Evolutionary conservation across 2,797 vertebrate genomes (phyloP).

Genomic region (Enteromius paludinosus): DNA sequence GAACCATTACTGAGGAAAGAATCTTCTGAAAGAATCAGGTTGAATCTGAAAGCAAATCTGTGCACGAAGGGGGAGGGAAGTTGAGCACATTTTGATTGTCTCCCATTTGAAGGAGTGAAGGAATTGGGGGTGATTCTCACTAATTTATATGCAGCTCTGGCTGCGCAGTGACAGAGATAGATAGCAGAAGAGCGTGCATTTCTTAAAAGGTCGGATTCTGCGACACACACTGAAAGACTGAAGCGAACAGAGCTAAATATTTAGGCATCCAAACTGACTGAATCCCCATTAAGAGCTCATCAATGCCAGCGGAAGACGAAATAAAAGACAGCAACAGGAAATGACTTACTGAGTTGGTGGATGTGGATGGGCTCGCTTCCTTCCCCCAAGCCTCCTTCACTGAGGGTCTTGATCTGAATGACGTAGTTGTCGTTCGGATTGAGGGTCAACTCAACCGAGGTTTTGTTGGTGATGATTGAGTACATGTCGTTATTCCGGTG

Average conservation of each 20-base stretch:
- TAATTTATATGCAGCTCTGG: conserved; percentile 74
- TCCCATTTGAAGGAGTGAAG: conserved; percentile 51
- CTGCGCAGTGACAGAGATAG: conserved; percentile 78
- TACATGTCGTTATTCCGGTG: conserved; percentile 77
- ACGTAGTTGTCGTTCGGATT: conserved; percentile 86
- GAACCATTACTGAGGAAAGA: neutral
- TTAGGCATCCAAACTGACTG: conserved; percentile 63
- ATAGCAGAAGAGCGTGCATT: conserved; percentile 71
- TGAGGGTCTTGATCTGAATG: conserved; percentile 88
- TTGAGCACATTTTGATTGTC: conserved; percentile 65
- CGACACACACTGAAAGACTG: conserved; percentile 41
- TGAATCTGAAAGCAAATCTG: conserved; percentile 64
- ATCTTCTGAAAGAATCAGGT: conserved; percentile 60
- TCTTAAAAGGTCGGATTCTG: conserved; percentile 75
- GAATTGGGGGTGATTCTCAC: conserved; percentile 55
- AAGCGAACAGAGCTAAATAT: conserved; percentile 66
- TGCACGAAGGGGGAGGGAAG: conserved; percentile 47
- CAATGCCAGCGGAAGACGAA: conserved; percentile 30
- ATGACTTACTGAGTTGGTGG: conserved; percentile 87
- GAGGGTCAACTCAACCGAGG: conserved; percentile 84
- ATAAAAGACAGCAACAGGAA: conserved; percentile 28
- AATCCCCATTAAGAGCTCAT: conserved; percentile 61
- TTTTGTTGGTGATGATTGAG: conserved; percentile 81
- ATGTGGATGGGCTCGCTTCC: conserved; percentile 92
- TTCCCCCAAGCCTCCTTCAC: conserved; percentile 86